phyloP scores from a whole-genome alignment of 1,140 invertebrate genomes.

The Sipha flava region DNA sequence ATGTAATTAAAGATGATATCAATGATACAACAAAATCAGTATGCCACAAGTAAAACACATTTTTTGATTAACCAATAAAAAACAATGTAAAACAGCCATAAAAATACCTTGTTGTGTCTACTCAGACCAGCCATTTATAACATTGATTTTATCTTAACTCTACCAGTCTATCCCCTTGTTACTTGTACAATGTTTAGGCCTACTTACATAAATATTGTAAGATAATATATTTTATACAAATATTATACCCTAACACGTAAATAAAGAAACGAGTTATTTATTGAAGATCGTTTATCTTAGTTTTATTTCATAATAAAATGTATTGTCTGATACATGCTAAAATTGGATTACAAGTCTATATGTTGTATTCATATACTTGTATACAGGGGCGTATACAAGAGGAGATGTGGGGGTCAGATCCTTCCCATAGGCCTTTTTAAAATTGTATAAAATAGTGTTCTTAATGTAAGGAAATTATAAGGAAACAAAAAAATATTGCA shows the following conservation, averaged over 20 bases:
- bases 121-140: slow-evolving; percentile 6
- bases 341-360: no score
- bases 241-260: background rate
- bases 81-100: background rate
- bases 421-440: no score
- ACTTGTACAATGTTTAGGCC: background rate
- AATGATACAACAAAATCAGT: background rate
- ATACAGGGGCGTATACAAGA: no score
- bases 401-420: no score
- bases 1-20: background rate
- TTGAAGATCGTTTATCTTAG: background rate
- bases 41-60: background rate
- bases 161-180: background rate
- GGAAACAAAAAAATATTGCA: no score
- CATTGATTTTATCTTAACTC: background rate
- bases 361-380: no score
- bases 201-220: slow-evolving; percentile 6
- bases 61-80: background rate
- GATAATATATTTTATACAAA: background rate
- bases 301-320: background rate
- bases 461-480: no score
- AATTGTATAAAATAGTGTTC: no score
- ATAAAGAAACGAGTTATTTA: background rate
- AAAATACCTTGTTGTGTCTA: background rate
- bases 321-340: background rate